Evolutionary conservation across 2,888 invertebrate genomes (phyloP).

Genomic region (Hermaeophaga mercurialis): DNA sequence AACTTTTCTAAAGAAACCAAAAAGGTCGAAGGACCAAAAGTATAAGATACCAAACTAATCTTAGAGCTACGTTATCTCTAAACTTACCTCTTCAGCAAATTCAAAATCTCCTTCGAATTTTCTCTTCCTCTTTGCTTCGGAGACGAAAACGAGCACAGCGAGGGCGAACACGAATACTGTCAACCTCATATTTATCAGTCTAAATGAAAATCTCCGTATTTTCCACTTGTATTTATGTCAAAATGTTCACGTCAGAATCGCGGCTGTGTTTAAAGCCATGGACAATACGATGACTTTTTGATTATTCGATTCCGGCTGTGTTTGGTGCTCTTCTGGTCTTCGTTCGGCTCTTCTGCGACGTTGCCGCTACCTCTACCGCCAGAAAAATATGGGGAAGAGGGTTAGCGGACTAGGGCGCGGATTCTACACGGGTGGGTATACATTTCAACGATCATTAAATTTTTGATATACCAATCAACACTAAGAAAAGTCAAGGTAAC

Average conservation of each 20-base stretch:
- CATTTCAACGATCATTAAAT: no score
- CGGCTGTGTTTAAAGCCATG: conserved; percentile 38
- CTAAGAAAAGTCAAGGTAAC: no score
- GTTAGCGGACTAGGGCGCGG: conserved; percentile 16
- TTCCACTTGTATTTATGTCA: conserved; percentile 18
- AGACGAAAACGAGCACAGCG: conserved; percentile 53
- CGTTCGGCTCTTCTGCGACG: conserved; percentile 28
- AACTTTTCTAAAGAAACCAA: no score
- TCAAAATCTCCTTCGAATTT: conserved; percentile 80
- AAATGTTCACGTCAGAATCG: conserved; percentile 32
- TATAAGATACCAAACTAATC: no score
- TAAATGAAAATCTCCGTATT: conserved; percentile 19
- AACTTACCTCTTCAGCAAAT: conserved; percentile 80
- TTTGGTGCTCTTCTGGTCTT: conserved; percentile 34
- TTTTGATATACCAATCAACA: no score
- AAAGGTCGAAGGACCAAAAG: no score
- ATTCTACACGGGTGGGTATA: not conserved
- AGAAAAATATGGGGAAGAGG: conserved; percentile 3
- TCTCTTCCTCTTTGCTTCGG: conserved; percentile 66
- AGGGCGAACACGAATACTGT: conserved; percentile 58
- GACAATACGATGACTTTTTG: conserved; percentile 53
- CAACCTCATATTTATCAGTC: conserved; percentile 53
- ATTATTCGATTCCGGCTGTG: conserved; percentile 49
- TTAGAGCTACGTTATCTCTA: no score
- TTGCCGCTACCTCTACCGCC: conserved; percentile 12